Conservation (phyloP, 2,113 vertebrate genomes). For the Hydropotes inermis region DNA sequence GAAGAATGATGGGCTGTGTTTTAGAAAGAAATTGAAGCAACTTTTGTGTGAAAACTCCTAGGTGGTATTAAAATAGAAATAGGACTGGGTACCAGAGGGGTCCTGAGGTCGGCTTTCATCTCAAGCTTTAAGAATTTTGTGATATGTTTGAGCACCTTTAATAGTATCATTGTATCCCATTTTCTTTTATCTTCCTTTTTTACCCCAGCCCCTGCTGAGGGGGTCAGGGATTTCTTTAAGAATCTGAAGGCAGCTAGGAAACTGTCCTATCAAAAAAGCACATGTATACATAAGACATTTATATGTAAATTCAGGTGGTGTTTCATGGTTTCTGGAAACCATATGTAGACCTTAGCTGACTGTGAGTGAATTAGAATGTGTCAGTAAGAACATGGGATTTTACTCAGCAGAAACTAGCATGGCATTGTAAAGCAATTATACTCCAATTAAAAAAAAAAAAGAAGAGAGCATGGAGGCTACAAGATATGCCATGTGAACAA, state of each 20-base stretch:
- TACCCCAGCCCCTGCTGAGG: neutral
- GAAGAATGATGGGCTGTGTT: neutral
- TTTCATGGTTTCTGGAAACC: neutral
- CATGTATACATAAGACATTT: neutral
- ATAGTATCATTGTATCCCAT: neutral
- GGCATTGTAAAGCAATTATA: neutral
- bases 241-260: neutral
- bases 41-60: neutral
- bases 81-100: neutral
- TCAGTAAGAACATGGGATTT: neutral
- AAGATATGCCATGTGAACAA: neutral
- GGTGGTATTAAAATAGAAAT: neutral
- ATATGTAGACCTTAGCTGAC: neutral
- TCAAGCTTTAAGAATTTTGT: slow-evolving; percentile 15
- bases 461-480: neutral
- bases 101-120: slow-evolving; percentile 44
- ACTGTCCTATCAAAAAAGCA: neutral
- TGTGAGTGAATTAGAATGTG: neutral
- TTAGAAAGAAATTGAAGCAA: slow-evolving; percentile 27
- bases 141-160: slow-evolving; percentile 40
- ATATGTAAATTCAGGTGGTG: neutral
- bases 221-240: slow-evolving; percentile 9
- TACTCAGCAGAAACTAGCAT: neutral
- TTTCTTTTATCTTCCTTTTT: slow-evolving; percentile 38
- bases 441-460: neutral